These are phyloP conservation scores for Strigamia maritima DNA, from an alignment of 2,888 invertebrate species.

Conservation along the genomic window DNA sequence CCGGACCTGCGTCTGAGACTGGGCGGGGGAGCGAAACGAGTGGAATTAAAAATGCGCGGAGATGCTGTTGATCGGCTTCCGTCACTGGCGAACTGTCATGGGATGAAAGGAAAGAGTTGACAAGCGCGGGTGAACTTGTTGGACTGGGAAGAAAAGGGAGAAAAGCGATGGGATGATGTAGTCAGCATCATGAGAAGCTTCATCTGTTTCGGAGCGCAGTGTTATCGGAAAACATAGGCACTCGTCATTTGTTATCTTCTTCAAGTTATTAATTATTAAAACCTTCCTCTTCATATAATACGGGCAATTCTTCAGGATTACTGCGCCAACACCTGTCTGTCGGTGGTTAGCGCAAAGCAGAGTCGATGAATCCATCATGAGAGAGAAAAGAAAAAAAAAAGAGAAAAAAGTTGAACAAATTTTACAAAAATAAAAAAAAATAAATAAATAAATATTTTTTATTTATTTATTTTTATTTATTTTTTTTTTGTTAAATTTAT, in stretches of 20 bases:
- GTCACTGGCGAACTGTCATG: constrained; percentile 8
- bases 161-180: background rate
- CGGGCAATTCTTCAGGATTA: constrained; percentile 15
- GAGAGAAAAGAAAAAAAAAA: background rate
- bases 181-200: background rate
- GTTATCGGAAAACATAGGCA: constrained; percentile 15
- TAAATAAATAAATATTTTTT: background rate
- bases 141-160: background rate
- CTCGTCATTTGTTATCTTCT: constrained; percentile 15
- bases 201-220: constrained; percentile 2
- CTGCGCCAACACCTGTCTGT: constrained; percentile 9
- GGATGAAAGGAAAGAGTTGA: constrained; percentile 10
- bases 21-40: constrained; percentile 9
- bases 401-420: background rate
- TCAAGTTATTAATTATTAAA: constrained; percentile 15
- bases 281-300: constrained; percentile 5
- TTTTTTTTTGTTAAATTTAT: no score
- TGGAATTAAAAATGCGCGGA: background rate
- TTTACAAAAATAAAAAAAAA: background rate
- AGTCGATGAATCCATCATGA: background rate
- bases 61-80: constrained; percentile 9
- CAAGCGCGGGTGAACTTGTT: constrained; percentile 15
- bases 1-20: background rate
- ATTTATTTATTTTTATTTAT: no score
- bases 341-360: background rate